phyloP scores from a whole-genome alignment of 2,888 invertebrate genomes.

The Formica aserva region DNA sequence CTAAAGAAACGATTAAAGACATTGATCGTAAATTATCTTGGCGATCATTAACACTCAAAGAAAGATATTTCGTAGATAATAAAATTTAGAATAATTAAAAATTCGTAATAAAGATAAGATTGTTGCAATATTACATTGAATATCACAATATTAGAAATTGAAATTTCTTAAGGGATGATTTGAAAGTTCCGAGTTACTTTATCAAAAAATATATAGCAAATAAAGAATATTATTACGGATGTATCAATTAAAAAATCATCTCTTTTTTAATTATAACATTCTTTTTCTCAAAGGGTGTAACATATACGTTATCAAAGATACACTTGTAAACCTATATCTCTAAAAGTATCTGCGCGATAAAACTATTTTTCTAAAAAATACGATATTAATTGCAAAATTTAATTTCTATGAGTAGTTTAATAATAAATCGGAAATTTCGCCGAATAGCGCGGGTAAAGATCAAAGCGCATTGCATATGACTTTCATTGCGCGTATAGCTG shows the following conservation, averaged over 20 bases:
- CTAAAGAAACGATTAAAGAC: slow-evolving; percentile 45
- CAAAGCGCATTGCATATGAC: slow-evolving; percentile 36
- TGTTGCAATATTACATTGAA: background rate
- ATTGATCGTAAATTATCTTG: slow-evolving; percentile 47
- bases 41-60: slow-evolving; percentile 9
- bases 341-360: background rate
- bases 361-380: background rate
- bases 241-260: background rate
- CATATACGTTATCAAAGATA: background rate
- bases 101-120: background rate
- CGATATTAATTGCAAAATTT: slow-evolving; percentile 21
- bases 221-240: background rate
- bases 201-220: background rate
- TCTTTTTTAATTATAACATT: background rate
- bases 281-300: background rate
- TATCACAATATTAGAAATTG: background rate
- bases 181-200: background rate
- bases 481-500: slow-evolving; percentile 42
- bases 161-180: background rate
- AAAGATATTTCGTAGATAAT: slow-evolving; percentile 4
- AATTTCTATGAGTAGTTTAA: slow-evolving; percentile 17
- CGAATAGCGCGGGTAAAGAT: slow-evolving; percentile 10
- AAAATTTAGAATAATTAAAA: slow-evolving; percentile 37
- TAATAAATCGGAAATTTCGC: slow-evolving; percentile 27
- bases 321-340: background rate